Base-by-base conservation (phyloP, 2,797 vertebrate genomes). In the Tolypeutes matacus region DNA sequence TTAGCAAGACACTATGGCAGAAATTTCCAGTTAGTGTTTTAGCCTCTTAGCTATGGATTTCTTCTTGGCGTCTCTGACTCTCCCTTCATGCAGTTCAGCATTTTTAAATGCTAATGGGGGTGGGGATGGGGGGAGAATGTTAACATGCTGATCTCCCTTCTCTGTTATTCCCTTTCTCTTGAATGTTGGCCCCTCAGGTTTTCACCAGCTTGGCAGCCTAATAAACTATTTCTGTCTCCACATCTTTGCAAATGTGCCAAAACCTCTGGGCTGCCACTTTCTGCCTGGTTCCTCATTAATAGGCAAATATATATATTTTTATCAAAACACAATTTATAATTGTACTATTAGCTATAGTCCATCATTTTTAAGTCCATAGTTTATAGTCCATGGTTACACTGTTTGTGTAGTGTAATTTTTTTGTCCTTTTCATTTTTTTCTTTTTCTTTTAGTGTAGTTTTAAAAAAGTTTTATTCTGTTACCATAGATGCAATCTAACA, bases 91-190 rank as follows among this genome's bases (percentile, higher is more conserved):
- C 4, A 94, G 34, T 27, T 89, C 42, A n/a, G 65, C 76, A 42
- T 89, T 89, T 95, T 81, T 89, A 84, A 95, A 81, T 91, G 46
- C 36, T 80, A 85, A 86, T 46, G 5, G 46, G 39, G 83, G 53
- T 80, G 62, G 77, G 58, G 81, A 58, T 58, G 81, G 58, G 62
- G 13, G 53, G 20, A 60, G 21, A 39, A 62, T 46, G 31, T 29
- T 83, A 73, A 88, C 93, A 95, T 53, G 20, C 56, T 49, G 10
- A 90, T 60, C 11, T 91, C 5, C 2, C 53, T 93, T 95, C 69
- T 6, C 7, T 70, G 39, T 78, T 23, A 56, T 95, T 96, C 86
- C 29, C 34, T 91, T 96, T 82, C 58, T 60, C 34, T 14, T 70
- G 69, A 94, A 86, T 82, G 39, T 83, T 70, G 70, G 36, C 81